Evolutionary conservation across 2,888 invertebrate species (phyloP).

Genomic region (Calliopum simillimum): DNA sequence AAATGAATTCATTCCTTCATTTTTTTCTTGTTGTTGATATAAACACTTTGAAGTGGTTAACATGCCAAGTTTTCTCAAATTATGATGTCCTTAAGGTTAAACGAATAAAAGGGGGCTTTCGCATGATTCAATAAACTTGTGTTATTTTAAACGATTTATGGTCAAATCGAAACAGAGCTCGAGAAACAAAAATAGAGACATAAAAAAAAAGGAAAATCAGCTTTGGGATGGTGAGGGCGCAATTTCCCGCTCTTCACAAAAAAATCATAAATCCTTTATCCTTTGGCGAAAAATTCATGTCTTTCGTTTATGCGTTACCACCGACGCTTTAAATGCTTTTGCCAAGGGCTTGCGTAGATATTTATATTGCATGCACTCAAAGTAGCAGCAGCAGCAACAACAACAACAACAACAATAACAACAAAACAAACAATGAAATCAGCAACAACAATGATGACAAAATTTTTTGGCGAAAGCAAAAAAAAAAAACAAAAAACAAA

Average conservation of each 20-base stretch:
- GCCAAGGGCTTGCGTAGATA: not conserved
- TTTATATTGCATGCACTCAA: not conserved
- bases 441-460: conserved; percentile 8
- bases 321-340: not conserved
- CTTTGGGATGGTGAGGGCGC: not conserved
- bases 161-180: no score
- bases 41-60: no score
- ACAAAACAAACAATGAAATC: not conserved
- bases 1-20: no score
- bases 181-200: no score
- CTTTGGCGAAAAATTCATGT: not conserved
- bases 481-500: not conserved
- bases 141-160: no score
- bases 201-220: no score
- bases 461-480: conserved; percentile 8
- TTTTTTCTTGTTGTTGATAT: no score
- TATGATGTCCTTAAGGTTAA: no score
- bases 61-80: no score
- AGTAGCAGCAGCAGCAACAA: not conserved
- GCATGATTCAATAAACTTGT: no score
- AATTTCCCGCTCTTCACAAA: not conserved
- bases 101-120: no score
- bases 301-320: not conserved
- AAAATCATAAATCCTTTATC: conserved; percentile 29
- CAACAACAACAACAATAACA: not conserved